Conservation (phyloP, 2,113 vertebrate species). For the Neolamprologus devosi region DNA sequence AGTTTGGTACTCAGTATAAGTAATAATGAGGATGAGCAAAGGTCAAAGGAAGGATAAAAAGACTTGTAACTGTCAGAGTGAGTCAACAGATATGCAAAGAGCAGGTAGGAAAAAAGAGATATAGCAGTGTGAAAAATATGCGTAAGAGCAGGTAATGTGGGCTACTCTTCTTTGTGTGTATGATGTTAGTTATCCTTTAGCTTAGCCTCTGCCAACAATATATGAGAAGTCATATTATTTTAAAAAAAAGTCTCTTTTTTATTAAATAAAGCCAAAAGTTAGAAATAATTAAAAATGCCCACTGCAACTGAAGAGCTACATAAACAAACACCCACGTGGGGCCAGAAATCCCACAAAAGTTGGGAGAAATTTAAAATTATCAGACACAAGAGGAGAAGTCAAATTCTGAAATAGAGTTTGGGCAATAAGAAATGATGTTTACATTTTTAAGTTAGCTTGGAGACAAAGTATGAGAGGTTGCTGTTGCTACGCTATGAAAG, state of each 20-base stretch:
- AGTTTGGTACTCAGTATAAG: background rate
- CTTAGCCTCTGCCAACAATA: background rate
- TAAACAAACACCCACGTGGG: rapidly evolving
- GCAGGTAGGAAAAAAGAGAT: background rate
- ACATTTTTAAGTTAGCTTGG: background rate
- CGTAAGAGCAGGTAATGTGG: background rate
- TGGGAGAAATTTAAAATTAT: background rate
- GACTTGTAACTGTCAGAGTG: background rate
- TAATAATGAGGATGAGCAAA: background rate
- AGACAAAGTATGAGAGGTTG: background rate
- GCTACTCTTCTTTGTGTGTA: background rate
- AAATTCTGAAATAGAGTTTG: background rate
- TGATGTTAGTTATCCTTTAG: background rate
- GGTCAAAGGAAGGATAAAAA: background rate
- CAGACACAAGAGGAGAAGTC: background rate
- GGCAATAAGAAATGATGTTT: background rate
- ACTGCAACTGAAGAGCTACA: background rate
- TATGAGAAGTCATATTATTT: background rate
- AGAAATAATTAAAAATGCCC: background rate
- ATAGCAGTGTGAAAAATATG: background rate
- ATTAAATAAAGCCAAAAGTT: background rate
- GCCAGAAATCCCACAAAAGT: background rate
- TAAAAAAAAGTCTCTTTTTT: background rate
- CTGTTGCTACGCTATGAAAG: background rate
- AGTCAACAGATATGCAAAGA: background rate